Percentiles rank a stretch among this genome's conserved stretches.
These are phyloP conservation scores for cat (Felis catus) DNA, from an alignment of 2,113 vertebrate species.

Conservation along the genomic window F.catus_Fca126_mat1.0 CM031423.1:91823001-91823500, in stretches of 20 bases:
- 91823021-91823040: not conserved
- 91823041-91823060: not conserved
- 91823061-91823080: accelerated
- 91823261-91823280: not conserved
- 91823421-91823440: not conserved
- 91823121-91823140: not conserved
- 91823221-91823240: not conserved
- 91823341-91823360: no score
- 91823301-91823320: not conserved
- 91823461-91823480: not conserved
- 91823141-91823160: not conserved
- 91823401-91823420: not conserved
- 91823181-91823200: not conserved
- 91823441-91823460: not conserved
- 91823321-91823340: not conserved
- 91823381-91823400: not conserved
- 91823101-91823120: not conserved
- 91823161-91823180: not conserved
- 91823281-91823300: not conserved
- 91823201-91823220: not conserved
- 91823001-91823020: accelerated
- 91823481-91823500: not conserved
- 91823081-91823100: no score
- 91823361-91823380: no score
- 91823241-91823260: not conserved